A percentile compares a stretch with the other conserved stretches of the same genome.
Conservation (phyloP, 2,888 invertebrate species). For the Macropis europaea region DNA sequence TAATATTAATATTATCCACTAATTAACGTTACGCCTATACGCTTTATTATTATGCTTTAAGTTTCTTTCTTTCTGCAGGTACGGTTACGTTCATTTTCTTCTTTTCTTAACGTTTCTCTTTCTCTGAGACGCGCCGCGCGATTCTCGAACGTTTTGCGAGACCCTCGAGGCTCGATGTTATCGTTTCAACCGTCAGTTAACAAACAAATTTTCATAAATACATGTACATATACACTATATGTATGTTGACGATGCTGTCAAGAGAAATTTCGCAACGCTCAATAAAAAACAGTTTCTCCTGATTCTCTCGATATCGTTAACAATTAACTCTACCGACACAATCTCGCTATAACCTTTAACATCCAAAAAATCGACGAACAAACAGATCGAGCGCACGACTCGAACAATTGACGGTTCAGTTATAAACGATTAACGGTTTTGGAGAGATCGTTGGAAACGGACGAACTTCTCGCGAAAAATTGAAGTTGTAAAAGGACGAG, state of each 20-base stretch:
- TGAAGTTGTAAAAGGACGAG: background rate
- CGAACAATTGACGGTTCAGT: slow-evolving; percentile 34
- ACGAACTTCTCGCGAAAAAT: background rate
- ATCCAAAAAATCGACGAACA: slow-evolving; percentile 5
- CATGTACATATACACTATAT: too few relatives aligned
- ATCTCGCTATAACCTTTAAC: background rate
- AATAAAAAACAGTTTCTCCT: slow-evolving; percentile 21
- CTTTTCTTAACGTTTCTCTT: background rate
- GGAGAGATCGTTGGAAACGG: slow-evolving; percentile 5
- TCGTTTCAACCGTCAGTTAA: slow-evolving; percentile 8
- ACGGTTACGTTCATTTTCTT: slow-evolving; percentile 56
- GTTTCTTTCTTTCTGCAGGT: slow-evolving; percentile 65
- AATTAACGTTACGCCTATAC: slow-evolving; percentile 69
- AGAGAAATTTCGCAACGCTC: slow-evolving; percentile 24
- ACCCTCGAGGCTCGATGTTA: background rate
- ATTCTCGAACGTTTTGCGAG: too few relatives aligned
- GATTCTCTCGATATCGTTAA: slow-evolving; percentile 5
- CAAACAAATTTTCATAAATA: slow-evolving; percentile 37
- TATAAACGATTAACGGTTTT: slow-evolving; percentile 22
- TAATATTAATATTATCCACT: slow-evolving; percentile 64
- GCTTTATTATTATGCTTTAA: slow-evolving; percentile 66
- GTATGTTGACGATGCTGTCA: slow-evolving; percentile 18
- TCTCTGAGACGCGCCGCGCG: background rate
- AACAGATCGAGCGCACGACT: slow-evolving; percentile 27
- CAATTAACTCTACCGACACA: slow-evolving; percentile 3